Base-by-base conservation (phyloP, 2,113 vertebrate species). In the Pedionomus torquatus region DNA sequence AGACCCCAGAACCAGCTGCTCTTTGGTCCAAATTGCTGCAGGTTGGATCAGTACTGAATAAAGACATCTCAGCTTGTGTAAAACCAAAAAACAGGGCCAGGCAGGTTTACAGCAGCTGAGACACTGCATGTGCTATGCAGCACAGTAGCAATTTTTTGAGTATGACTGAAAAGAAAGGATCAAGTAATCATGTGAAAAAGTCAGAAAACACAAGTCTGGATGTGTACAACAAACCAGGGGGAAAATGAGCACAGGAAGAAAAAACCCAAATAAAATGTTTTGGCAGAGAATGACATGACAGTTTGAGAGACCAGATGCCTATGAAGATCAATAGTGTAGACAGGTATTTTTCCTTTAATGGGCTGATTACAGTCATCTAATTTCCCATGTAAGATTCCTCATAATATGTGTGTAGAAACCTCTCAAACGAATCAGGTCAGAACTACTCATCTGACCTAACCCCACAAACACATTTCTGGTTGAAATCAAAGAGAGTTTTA, bases 151-250 rank as follows among this genome's bases (percentile, higher is more conserved):
- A 48, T 60, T 97, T 97, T 93, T 92, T 49, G 58, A 77, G 19
- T 79, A 82, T 80, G 90, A 88, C 68, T 97, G 89, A 92, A 97
- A 95, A 90, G 54, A 90, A 91, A 97, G 52, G 44, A 82, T 87
- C 44, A 63, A 89, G 68, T 85, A 90, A 97, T 68, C 64, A 79
- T 2, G 16, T 46, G 78, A 80, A 64, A 94, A 84, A 26, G 6
- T 64, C 80, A 96, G 93, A 92, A 85, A 95, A 77, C 48, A 81
- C 46, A 65, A 58, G 46, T 76, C 30, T 83, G n/a, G 1, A 60
- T 66, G 51, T 5, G 33, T 35, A 51, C 17, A 15, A 74, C 16
- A 39, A 83, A 93, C 35, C 1, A 77, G 37, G 5, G 24, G 28
- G 9, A 5, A 83, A 80, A 95, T 12, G 30, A 70, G 30, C 17